Evolutionary conservation across 2,888 invertebrate genomes (phyloP), one percentile per base, ranked within the genome.

Genomic region (Aplocera efformata): DNA sequence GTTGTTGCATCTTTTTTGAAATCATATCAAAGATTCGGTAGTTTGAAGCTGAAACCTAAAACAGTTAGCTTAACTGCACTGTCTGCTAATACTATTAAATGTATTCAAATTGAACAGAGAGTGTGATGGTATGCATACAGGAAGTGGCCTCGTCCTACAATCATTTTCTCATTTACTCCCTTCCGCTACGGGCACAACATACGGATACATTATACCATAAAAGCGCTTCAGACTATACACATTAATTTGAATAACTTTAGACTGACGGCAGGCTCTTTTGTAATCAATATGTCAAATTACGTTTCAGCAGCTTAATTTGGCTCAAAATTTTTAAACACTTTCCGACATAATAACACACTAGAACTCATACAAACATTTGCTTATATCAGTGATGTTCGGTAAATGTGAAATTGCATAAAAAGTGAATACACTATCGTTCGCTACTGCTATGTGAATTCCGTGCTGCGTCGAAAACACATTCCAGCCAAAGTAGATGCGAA

Each of bases 381-480:
- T n/a, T n/a, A n/a, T n/a, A n/a, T 17, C 13, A 17, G 5, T 3
- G 5, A 17, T 17, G 13, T 17, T 17, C 13, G 13, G 5, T 5
- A 17, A 17, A 17, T 17, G 13, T 17, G 13, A 17, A 5, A 3
- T 17, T 17, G 3, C 5, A 17, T 5, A 17, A 17, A 17, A 17
- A 5, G 5, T n/a, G n/a, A n/a, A n/a, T n/a, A n/a, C n/a, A n/a
- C n/a, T n/a, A 5, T 17, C 13, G 13, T 17, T 17, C 5, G 13
- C 13, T 17, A 17, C 13, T 2, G 13, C 3, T 69, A 71, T 70
- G 67, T 56, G 67, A 77, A 76, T 70, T 63, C 61, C 71, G 57
- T 67, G 66, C 53, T 60, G 48, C 62, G 62, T 67, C 59, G 61
- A 60, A 66, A 67, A 67, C 54, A 59, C 63, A 66, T 67, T 60